Percentiles rank a stretch among this genome's conserved stretches.
Evolutionary conservation across 2,113 vertebrate species (phyloP).

Genomic region (Cnemophilus loriae): DNA sequence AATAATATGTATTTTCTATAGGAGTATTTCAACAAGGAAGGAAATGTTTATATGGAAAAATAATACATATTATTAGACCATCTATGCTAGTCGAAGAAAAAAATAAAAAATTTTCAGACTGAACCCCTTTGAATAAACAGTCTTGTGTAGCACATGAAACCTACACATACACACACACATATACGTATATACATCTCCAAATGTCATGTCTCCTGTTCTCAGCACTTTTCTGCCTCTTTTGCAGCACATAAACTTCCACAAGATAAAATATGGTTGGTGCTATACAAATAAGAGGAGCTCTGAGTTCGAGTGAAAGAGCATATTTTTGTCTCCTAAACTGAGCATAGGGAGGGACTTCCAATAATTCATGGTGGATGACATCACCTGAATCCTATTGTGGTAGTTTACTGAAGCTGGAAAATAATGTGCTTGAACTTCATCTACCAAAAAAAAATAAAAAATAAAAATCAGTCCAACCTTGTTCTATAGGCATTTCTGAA

Average conservation of each 20-base stretch:
- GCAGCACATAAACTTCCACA: conserved; percentile 8
- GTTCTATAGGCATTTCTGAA: background rate
- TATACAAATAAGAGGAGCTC: background rate
- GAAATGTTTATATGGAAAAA: background rate
- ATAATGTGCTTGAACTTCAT: background rate
- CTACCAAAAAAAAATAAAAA: background rate
- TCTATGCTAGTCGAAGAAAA: background rate
- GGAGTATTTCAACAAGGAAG: background rate
- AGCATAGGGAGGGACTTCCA: background rate
- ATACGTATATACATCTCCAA: background rate
- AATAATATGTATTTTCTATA: background rate
- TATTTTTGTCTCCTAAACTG: conserved; percentile 5
- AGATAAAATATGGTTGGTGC: conserved; percentile 2
- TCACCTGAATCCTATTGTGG: background rate
- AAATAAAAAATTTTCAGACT: background rate
- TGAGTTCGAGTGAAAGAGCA: background rate
- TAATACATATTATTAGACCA: background rate
- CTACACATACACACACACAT: background rate
- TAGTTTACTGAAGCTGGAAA: background rate
- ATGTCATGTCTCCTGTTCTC: background rate
- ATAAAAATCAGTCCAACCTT: background rate
- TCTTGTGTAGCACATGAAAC: background rate
- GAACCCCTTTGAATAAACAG: background rate
- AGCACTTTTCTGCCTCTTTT: background rate
- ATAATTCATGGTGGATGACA: conserved; percentile 7